Conservation (phyloP, 2,888 invertebrate species). For the Erebia ligea region DNA sequence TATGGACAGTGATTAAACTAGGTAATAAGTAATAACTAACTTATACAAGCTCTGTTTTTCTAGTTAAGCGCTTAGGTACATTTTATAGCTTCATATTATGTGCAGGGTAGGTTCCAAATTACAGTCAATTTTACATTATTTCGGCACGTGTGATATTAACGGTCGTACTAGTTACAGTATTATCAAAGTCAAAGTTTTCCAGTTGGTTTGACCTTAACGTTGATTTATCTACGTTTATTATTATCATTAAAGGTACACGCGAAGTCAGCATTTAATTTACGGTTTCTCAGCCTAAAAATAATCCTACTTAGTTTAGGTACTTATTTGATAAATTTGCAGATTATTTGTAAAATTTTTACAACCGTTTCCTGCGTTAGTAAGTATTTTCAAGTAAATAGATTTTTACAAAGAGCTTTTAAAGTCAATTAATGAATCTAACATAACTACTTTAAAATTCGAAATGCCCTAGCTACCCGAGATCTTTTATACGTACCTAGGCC, state of each 20-base stretch:
- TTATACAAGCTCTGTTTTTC: not conserved
- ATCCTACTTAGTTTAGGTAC: not conserved
- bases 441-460: too few species aligned
- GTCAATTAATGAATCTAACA: too few species aligned
- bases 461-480: too few species aligned
- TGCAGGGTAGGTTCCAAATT: too few species aligned
- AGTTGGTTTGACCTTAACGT: conserved; percentile 23
- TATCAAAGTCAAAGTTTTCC: conserved; percentile 10
- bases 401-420: too few species aligned
- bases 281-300: conserved; percentile 16
- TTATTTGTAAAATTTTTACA: not conserved
- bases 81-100: too few species aligned
- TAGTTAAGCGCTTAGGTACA: too few species aligned
- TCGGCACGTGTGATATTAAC: not conserved
- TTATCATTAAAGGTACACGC: conserved; percentile 35
- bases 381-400: too few species aligned
- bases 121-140: too few species aligned
- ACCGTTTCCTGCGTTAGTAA: not conserved
- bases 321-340: not conserved
- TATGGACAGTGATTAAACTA: not conserved
- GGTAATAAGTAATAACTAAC: not conserved
- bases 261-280: conserved; percentile 31
- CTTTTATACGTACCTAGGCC: too few species aligned
- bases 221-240: conserved; percentile 32
- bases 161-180: not conserved